Evolutionary conservation across 2,113 vertebrate genomes (phyloP), one percentile per base, ranked within the genome.

Genomic region (Zosterops japonicus): DNA sequence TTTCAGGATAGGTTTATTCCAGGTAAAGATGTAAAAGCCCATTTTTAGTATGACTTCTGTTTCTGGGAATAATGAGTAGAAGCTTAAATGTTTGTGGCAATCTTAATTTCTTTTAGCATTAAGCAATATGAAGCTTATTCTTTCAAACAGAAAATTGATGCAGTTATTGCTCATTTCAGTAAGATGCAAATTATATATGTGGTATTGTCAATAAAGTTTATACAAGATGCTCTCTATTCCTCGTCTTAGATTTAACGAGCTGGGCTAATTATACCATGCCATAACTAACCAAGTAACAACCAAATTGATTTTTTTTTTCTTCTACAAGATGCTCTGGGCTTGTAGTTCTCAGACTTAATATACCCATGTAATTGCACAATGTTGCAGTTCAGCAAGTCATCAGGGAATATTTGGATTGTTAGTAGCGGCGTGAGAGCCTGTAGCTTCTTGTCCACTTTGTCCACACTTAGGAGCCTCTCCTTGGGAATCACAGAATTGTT

Each of bases 251-350:
- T 82, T 96, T 96, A 97, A 95, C 93, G 83, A 94, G 57, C 78
- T 96, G 42, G 36, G 61, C 75, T 97, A 94, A 97, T 97, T 96
- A 95, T 57, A 88, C 85, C 7, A 2, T 90, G 36, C 86, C 47
- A 77, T 94, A 94, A 88, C 75, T 94, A 93, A 97, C 83, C 77
- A 89, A 96, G 88, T 95, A 95, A 93, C 74, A 94, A 88, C 50
- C 61, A 76, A 81, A 95, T 84, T 72, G 61, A 76, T 86, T 89
- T 80, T 63, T 50, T 49, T 55, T 64, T 33, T 27, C 23, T 77
- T 89, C 91, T 96, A 28, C 39, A 47, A 63, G 68, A 70, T 89
- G 49, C 74, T 91, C 28, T 79, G 86, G 91, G 90, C 88, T 95
- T 93, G 60, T 81, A 96, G 72, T 92, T 94, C 81, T 91, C 68